phyloP scores from a whole-genome alignment of 2,113 vertebrate genomes.

The Toxotes chatareus region DNA sequence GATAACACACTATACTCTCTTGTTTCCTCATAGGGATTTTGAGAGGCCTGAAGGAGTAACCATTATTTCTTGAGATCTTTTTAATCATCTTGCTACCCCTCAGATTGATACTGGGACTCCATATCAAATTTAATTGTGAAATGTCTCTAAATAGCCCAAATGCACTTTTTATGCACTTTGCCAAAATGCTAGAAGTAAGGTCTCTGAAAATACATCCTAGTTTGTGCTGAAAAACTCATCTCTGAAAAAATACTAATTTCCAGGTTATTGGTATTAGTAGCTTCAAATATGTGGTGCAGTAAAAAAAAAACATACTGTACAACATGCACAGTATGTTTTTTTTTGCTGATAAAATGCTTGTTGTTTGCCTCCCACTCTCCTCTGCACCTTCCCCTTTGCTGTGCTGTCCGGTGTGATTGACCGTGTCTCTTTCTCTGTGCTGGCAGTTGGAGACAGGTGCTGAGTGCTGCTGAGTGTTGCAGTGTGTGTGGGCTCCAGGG shows the following conservation, averaged over 20 bases:
- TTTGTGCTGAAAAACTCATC: neutral
- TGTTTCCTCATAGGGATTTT: neutral
- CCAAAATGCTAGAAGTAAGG: too few species aligned
- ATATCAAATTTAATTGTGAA: neutral
- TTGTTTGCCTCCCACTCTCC: constrained; percentile 41
- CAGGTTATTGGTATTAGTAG: neutral
- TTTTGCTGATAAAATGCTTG: constrained; percentile 58
- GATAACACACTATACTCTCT: neutral
- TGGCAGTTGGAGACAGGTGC: constrained; percentile 78
- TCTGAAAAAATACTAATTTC: neutral
- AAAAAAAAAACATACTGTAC: neutral
- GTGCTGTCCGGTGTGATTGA: constrained; percentile 75
- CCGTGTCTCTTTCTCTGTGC: constrained; percentile 62
- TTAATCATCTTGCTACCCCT: neutral
- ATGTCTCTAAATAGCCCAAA: neutral
- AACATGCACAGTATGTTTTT: constrained; percentile 15
- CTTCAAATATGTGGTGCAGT: neutral
- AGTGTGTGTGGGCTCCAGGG: constrained; percentile 72
- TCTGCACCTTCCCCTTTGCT: constrained; percentile 50
- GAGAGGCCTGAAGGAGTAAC: neutral
- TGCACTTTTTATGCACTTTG: too few species aligned
- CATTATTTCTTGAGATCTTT: neutral
- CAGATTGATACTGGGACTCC: neutral
- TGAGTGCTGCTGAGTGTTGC: constrained; percentile 82
- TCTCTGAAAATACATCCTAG: neutral